phyloP scores from a whole-genome alignment of 2,888 invertebrate species.

The Tenthredo livida region DNA sequence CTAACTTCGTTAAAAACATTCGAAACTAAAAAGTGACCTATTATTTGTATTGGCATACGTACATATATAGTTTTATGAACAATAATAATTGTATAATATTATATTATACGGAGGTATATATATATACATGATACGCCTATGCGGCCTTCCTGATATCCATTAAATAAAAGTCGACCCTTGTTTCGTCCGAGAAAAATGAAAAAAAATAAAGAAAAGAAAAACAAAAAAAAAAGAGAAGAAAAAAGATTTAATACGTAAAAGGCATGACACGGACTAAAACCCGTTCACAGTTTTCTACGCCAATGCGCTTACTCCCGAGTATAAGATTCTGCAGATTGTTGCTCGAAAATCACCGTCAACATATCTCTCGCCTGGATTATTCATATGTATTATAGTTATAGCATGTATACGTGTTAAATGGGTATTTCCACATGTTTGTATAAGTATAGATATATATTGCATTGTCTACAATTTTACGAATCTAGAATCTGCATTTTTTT shows the following conservation, averaged over 20 bases:
- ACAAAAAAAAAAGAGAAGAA: no score
- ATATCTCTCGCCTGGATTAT: not conserved
- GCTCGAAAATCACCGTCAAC: slow-evolving; percentile 8
- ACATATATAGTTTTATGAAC: no score
- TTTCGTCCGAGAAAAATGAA: slow-evolving; percentile 17
- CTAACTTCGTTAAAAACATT: no score
- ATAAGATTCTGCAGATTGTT: not conserved
- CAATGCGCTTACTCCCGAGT: not conserved
- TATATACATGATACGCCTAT: not conserved
- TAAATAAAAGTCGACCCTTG: slow-evolving; percentile 36
- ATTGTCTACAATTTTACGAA: not conserved
- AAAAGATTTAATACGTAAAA: slow-evolving; percentile 23
- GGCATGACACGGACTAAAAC: slow-evolving; percentile 23
- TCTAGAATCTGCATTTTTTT: not conserved
- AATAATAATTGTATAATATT: no score
- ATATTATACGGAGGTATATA: not conserved
- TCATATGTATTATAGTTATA: not conserved
- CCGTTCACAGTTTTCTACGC: slow-evolving; percentile 33
- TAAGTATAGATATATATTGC: not conserved
- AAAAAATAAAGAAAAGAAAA: slow-evolving; percentile 22
- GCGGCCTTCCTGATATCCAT: slow-evolving; percentile 35
- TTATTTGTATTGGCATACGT: no score
- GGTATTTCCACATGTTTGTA: not conserved
- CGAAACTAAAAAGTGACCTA: no score
- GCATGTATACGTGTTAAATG: not conserved